Evolutionary conservation across 2,113 vertebrate genomes (phyloP), one percentile per base, ranked within the genome.

Genomic region (Nyctereutes procyonoides): DNA sequence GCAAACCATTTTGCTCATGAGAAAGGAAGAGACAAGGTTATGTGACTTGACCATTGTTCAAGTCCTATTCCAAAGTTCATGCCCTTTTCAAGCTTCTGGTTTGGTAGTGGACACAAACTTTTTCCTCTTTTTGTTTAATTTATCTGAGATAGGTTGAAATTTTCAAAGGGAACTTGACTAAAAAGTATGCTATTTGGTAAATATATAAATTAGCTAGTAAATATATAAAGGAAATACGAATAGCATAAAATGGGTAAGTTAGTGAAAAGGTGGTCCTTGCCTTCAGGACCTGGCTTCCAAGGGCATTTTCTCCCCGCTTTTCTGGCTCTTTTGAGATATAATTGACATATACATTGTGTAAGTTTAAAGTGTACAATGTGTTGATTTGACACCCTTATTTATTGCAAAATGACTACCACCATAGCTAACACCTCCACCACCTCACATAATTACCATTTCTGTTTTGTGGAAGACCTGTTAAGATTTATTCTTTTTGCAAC

Each of bases 41-140:
- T 38, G 16, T 1, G 62, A 74, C 2, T 48, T 77, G 43, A 86
- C 20, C 32, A 56, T 0, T 63, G 63, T 58, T 67, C 13, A 86
- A 53, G 32, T 84, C 38, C n/a, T 26, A 26, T 28, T 32, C 35
- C 67, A 62, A 90, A 69, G n/a, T 80, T 73, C 28, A 67, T 13
- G 2, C 12, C 74, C 17, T n/a, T 71, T 73, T 83, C 56, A 76
- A 30, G 13, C 17, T 87, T 94, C 88, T 32, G 62, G 56, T 77
- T 94, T 16, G 56, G 12, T 67, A 74, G 51, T 58, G 38, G 35
- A 53, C 32, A 76, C 38, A 88, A 90, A 13, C 5, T 48, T 19
- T n/a, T 80, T 53, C 35, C 17, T 74, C 85, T 88, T n/a, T 32
- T 93, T 93, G 77, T 9, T 86, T 80, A 51, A 92, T 87, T 92